These are phyloP conservation scores for Xestia c-nigrum DNA, from an alignment of 2,888 invertebrate species.

Conservation along the genomic window DNA sequence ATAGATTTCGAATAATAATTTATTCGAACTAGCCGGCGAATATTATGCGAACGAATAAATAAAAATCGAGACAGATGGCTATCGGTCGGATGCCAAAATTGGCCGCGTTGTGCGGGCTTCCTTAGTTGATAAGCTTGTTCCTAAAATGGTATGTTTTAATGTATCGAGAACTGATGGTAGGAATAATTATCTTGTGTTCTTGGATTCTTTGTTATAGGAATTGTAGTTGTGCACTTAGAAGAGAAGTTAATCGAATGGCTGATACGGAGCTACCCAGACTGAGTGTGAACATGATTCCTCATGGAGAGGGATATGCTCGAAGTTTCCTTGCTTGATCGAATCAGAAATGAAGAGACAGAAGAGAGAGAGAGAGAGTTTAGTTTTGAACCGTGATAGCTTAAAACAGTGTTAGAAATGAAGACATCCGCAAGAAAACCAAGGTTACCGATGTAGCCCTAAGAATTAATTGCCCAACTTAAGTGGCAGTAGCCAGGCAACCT, in stretches of 20 bases:
- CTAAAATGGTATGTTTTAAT: constrained; percentile 57
- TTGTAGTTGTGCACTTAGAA: background rate
- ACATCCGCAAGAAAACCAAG: too few species aligned
- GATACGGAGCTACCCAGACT: background rate
- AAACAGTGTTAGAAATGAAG: too few species aligned
- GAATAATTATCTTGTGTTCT: constrained; percentile 32
- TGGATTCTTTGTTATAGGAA: background rate
- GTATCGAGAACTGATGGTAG: constrained; percentile 30
- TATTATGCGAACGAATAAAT: constrained; percentile 80
- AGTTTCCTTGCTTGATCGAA: too few species aligned
- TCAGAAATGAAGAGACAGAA: too few species aligned
- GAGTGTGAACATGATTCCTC: background rate
- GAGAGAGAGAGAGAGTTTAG: too few species aligned
- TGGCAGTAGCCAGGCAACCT: too few species aligned
- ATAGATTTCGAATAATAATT: constrained; percentile 79
- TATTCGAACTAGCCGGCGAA: constrained; percentile 80
- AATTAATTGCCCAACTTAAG: too few species aligned
- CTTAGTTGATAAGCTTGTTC: constrained; percentile 68
- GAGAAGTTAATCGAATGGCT: background rate
- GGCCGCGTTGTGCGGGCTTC: constrained; percentile 70
- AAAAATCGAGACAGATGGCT: constrained; percentile 81
- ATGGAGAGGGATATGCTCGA: too few species aligned
- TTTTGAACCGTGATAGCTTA: too few species aligned
- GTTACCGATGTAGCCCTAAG: too few species aligned
- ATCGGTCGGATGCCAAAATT: constrained; percentile 77